Evolutionary conservation across 2,113 vertebrate genomes (phyloP).

Genomic region (Eptesicus fuscus): DNA sequence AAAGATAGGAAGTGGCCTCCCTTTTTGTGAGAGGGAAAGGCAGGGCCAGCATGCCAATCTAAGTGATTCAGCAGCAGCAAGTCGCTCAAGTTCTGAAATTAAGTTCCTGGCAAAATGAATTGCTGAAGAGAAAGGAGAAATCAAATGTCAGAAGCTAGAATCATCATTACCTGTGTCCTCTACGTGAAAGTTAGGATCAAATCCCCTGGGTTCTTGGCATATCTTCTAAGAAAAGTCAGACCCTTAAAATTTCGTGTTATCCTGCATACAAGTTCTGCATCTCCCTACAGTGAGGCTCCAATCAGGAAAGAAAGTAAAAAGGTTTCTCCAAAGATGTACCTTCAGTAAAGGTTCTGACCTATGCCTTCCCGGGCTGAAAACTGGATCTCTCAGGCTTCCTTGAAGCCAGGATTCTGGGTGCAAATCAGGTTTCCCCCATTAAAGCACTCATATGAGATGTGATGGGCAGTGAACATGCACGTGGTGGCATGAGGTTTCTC

Average conservation of each 20-base stretch:
- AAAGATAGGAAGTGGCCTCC: background rate
- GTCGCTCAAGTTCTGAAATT: background rate
- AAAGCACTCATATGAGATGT: background rate
- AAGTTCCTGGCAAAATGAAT: background rate
- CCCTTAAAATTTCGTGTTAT: background rate
- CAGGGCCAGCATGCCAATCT: background rate
- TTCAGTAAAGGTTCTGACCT: background rate
- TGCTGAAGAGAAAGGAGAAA: background rate
- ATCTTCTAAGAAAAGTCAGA: background rate
- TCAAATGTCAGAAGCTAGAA: background rate
- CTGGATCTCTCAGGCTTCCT: background rate
- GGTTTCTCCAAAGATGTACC: background rate
- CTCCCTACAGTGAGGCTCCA: background rate
- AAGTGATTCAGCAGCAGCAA: background rate
- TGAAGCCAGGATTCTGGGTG: background rate
- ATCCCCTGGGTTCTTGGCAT: background rate
- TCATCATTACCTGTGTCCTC: background rate
- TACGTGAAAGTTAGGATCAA: background rate
- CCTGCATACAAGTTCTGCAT: background rate
- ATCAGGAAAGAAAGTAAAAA: background rate
- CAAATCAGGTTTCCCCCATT: background rate
- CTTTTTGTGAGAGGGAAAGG: background rate
- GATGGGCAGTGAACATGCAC: background rate
- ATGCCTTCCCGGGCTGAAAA: background rate
- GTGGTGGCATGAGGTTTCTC: background rate